Evolutionary conservation across 2,888 invertebrate species (phyloP), one percentile per base, ranked within the genome.

Genomic region (Plusia festucae): DNA sequence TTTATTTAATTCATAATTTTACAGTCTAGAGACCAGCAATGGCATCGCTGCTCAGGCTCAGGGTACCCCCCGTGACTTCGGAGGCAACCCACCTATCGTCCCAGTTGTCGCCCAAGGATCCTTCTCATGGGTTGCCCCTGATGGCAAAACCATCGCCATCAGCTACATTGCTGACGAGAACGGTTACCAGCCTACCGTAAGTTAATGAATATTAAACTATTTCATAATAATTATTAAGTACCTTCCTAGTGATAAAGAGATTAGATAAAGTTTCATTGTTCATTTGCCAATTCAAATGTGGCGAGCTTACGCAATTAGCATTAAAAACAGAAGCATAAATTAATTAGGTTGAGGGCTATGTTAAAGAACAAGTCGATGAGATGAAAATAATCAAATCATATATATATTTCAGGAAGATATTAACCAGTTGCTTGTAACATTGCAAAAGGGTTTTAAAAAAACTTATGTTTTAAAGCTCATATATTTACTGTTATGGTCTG

Each of bases 101-200:
- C 89, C 92, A 3, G 86, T 90, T 11, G 95, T 95, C 15, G 90
- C 91, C 11, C 92, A 95, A 76, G 96, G 96, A 27, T 86, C 92
- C 1, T 96, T 92, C 91, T 89, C 94, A 34, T 96, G 93, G 89
- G 94, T 93, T 6, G 95, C 96, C 24, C 96, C 96, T 15, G 97
- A 97, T 76, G 97, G 97, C n/a, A 90, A 95, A 52, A 92, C 92
- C 15, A 92, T 96, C 78, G 84, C 90, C n/a, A 85, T 97, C 68
- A 89, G 91, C 53, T 97, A 97, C 89, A 84, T 95, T 65, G 97
- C 97, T 76, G 96, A 97, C 79, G 97, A 97, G 86, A 96, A 96
- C 76, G 97, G 97, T 66, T 97, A 96, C 95, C 96, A 96, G 72
- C 96, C 97, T 30, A 89, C 94, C 88, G 97, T 92, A 85, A 84